phyloP scores from a whole-genome alignment of 2,888 invertebrate species.

The Morpho deidamia region DNA sequence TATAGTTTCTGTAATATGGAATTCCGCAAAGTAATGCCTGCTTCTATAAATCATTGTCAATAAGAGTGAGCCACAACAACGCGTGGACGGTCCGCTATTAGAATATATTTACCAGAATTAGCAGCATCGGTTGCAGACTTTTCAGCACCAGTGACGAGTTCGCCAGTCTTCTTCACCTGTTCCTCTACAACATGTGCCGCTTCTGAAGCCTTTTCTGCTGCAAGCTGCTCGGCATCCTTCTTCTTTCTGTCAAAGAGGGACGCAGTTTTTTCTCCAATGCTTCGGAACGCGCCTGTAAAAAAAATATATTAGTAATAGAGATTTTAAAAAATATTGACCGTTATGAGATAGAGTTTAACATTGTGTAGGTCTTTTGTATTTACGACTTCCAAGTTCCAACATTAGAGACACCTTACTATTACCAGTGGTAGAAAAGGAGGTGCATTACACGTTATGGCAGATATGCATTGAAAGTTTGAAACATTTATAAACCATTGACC shows the following conservation, averaged over 20 bases:
- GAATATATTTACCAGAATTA: slow-evolving; percentile 43
- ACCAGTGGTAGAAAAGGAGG: too few species aligned
- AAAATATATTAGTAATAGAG: not conserved
- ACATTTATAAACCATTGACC: too few species aligned
- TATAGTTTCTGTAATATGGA: too few species aligned
- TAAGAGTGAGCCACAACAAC: too few species aligned
- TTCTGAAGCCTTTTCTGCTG: slow-evolving; percentile 79
- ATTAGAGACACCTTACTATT: too few species aligned
- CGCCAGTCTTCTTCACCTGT: slow-evolving; percentile 80
- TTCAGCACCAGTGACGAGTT: slow-evolving; percentile 78
- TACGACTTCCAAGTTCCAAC: too few species aligned
- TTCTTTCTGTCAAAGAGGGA: slow-evolving; percentile 85
- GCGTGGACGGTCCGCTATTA: not conserved
- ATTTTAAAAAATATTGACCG: too few species aligned
- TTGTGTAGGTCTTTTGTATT: not conserved
- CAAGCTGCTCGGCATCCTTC: slow-evolving; percentile 82
- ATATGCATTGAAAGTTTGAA: too few species aligned
- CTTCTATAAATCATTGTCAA: too few species aligned
- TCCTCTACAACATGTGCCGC: slow-evolving; percentile 81
- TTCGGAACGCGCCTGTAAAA: slow-evolving; percentile 81
- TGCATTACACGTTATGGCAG: too few species aligned
- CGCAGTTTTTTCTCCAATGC: slow-evolving; percentile 84
- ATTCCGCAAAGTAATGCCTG: too few species aligned
- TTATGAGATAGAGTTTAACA: too few species aligned
- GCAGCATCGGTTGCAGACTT: slow-evolving; percentile 74